Evolutionary conservation across 2,113 vertebrate genomes (phyloP).

Genomic region (Cricetomys ansorgei): DNA sequence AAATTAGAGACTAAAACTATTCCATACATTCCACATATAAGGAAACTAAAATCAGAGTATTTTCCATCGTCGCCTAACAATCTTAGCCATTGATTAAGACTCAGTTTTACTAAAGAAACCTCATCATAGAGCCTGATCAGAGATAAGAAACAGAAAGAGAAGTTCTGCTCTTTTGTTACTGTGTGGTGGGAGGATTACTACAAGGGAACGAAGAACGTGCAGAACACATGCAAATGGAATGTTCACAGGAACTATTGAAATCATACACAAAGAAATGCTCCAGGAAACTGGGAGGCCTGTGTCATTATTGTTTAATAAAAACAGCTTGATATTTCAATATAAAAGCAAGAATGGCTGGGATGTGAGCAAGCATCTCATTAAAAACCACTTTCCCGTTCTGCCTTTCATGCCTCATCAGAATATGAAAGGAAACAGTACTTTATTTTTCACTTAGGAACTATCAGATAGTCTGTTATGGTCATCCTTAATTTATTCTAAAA

Average conservation of each 20-base stretch:
- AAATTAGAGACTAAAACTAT: constrained; percentile 23
- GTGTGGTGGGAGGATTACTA: background rate
- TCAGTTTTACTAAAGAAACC: background rate
- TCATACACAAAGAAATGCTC: constrained; percentile 56
- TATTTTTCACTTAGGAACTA: constrained; percentile 57
- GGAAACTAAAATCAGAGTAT: background rate
- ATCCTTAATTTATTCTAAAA: constrained; percentile 56
- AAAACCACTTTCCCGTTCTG: constrained; percentile 67
- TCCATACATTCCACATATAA: background rate
- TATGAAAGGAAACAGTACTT: constrained; percentile 66
- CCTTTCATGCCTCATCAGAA: constrained; percentile 64
- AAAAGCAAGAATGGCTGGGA: constrained; percentile 68
- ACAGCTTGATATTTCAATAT: constrained; percentile 65
- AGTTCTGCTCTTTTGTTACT: constrained; percentile 31
- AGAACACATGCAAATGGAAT: constrained; percentile 55
- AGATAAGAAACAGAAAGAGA: constrained; percentile 17
- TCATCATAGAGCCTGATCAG: background rate
- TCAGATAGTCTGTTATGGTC: constrained; percentile 57
- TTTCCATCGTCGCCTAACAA: background rate
- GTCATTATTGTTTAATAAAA: constrained; percentile 73
- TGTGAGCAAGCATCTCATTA: constrained; percentile 64
- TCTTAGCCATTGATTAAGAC: constrained; percentile 20
- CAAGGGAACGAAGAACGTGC: background rate
- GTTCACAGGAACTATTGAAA: constrained; percentile 61
- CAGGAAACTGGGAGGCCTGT: background rate